phyloP scores from a whole-genome alignment of 2,797 vertebrate genomes.

The Macroramphosus scolopax region DNA sequence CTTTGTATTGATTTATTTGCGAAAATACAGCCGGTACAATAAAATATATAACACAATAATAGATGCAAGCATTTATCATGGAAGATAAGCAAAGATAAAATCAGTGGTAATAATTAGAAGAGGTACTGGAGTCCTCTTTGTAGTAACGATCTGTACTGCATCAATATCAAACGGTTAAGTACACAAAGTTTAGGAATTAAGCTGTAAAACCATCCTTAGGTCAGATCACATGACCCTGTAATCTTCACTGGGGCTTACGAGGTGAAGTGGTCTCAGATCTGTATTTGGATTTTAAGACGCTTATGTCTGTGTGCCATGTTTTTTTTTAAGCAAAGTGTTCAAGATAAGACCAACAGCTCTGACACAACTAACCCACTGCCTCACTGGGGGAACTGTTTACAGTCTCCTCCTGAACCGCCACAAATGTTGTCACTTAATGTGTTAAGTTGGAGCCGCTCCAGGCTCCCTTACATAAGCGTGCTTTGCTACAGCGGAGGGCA shows the following conservation, averaged over 20 bases:
- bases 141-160: conserved; percentile 9
- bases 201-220: conserved; percentile 47
- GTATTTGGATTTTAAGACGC: conserved; percentile 62
- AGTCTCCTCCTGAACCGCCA: background rate
- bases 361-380: conserved; percentile 2
- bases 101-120: too few relatives aligned
- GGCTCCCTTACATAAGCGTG: conserved; percentile 21
- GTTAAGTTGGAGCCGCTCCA: background rate
- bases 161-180: conserved; percentile 33
- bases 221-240: conserved; percentile 63
- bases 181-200: conserved; percentile 36
- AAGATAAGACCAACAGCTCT: conserved; percentile 16
- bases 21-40: too few relatives aligned
- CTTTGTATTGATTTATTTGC: too few relatives aligned
- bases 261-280: conserved; percentile 63
- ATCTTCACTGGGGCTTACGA: conserved; percentile 59
- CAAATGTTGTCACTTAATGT: background rate
- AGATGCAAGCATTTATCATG: too few relatives aligned
- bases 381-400: background rate
- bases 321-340: conserved; percentile 30
- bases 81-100: too few relatives aligned
- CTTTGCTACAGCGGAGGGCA: conserved; percentile 5
- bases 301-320: conserved; percentile 47
- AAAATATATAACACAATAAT: too few relatives aligned
- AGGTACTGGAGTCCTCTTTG: too few relatives aligned